Base-by-base conservation (phyloP, 2,113 vertebrate genomes). In the Panurus biarmicus region DNA sequence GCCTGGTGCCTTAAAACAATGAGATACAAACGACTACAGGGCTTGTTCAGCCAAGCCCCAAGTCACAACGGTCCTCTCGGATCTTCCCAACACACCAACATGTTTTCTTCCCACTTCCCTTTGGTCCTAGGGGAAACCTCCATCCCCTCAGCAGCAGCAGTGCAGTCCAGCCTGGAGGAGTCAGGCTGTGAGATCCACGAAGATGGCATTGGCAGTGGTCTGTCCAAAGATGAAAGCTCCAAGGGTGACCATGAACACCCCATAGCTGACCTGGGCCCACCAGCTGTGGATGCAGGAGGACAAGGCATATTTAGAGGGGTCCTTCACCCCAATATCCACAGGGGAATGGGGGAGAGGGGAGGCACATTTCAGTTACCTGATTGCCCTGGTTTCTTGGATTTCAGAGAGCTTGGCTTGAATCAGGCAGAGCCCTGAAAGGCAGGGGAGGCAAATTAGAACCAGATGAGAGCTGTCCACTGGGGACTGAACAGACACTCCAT, bases 371-470 rank as follows among this genome's bases (percentile, higher is more conserved):
- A 2, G 10, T 98, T 98, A 99, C 99, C 99, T 98, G 74, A 96
- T 87, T 45, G 98, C 97, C 89, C 98, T 97, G 80, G 96, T 97
- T 75, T 99, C 99, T 11, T 98, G 98, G 81, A 98, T 99, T 96
- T 99, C 99, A 0, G 98, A 99, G 53, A 99, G 98, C 74, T 99
- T 99, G 79, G 98, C 98, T 95, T 99, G 98, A 92, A 99, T 99
- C 96, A 99, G 97, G 97, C 99, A 99, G 40, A 98, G 97, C 28
- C 98, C 98, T 98, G 91, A 62, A 85, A 94, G 91, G 97, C 89
- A 96, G 40, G 89, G 53, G 64, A 56, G 12, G 38, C 26, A 90
- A 67, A 79, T 75, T 48, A 81, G 36, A 65, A 26, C 11, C 33
- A 54, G 33, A 5, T 3, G 10, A 67, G n/a, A 19, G 54, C 29